phyloP scores from a whole-genome alignment of 2,888 invertebrate genomes.

The Megastigmus dorsalis region DNA sequence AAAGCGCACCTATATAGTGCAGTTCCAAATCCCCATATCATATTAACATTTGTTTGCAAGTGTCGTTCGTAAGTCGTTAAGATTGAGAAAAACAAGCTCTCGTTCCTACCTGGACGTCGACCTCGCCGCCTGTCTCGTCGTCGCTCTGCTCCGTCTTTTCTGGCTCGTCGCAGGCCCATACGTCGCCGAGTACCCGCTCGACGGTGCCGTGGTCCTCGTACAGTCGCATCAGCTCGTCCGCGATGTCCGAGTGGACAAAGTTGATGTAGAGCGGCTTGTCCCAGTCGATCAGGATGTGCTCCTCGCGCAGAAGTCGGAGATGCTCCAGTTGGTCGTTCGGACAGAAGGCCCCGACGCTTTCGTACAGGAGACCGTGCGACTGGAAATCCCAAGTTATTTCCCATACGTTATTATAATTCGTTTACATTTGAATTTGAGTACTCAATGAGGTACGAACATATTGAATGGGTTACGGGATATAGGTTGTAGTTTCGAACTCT shows the following conservation, averaged over 20 bases:
- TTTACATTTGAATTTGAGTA: too few species aligned
- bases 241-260: slow-evolving; percentile 88
- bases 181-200: slow-evolving; percentile 87
- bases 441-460: too few species aligned
- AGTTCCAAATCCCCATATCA: too few species aligned
- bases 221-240: slow-evolving; percentile 85
- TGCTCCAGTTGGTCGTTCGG: slow-evolving; percentile 85
- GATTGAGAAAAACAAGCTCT: too few species aligned
- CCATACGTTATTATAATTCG: too few species aligned
- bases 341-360: slow-evolving; percentile 90
- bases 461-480: too few species aligned
- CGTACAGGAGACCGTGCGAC: slow-evolving; percentile 82
- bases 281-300: slow-evolving; percentile 88
- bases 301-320: slow-evolving; percentile 83
- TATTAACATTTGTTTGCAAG: too few species aligned
- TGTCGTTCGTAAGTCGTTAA: too few species aligned
- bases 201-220: slow-evolving; percentile 79
- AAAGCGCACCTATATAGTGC: too few species aligned
- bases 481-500: too few species aligned
- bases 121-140: slow-evolving; percentile 61
- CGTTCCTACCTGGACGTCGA: slow-evolving; percentile 48
- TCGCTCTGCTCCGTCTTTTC: slow-evolving; percentile 60
- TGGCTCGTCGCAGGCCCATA: slow-evolving; percentile 84
- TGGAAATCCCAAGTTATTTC: too few species aligned
- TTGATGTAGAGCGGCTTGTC: slow-evolving; percentile 88